Evolutionary conservation across 2,888 invertebrate genomes (phyloP), one percentile per base, ranked within the genome.

Genomic region (Pyrochroa serraticornis): DNA sequence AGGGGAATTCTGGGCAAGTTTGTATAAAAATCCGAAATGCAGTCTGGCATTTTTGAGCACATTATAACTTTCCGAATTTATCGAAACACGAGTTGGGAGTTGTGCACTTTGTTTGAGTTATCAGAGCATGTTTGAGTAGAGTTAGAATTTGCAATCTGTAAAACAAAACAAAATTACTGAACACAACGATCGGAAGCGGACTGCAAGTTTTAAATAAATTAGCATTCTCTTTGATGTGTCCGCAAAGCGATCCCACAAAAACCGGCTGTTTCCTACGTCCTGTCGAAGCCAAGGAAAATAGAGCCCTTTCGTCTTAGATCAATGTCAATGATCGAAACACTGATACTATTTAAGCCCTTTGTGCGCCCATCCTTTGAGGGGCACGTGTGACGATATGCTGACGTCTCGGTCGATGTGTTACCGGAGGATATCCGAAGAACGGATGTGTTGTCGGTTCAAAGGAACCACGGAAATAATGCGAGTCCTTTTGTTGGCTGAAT

Each of bases 291-390:
- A 62, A 61, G 67, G 64, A 69, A 67, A 66, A 66, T 58, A 66
- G 52, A 59, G 48, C 34, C 54, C 38, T 14, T 14, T 46, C 41
- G 60, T 52, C 51, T 58, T 53, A 60, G 56, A 64, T 66, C 67
- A 67, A 62, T 59, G 64, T 60, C 63, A 61, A 41, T 53, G 65
- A 68, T 68, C 56, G 62, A 68, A 63, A 68, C 65, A 60, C 57
- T 60, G 66, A 67, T 67, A 67, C 62, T 62, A 71, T 71, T 71
- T 69, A 44, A 67, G 60, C 63, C 69, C 67, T 73, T 72, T 72
- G 71, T 72, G 65, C 58, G 64, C 51, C 46, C 50, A 48, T 44
- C 64, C 66, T 67, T 67, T 68, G 66, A 66, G 63, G 56, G 54
- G 48, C 52, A 63, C 59, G 60, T 64, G 67, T 65, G 65, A 66